Evolutionary conservation across 2,888 invertebrate genomes (phyloP).

Genomic region (Eumerus sabulonum): DNA sequence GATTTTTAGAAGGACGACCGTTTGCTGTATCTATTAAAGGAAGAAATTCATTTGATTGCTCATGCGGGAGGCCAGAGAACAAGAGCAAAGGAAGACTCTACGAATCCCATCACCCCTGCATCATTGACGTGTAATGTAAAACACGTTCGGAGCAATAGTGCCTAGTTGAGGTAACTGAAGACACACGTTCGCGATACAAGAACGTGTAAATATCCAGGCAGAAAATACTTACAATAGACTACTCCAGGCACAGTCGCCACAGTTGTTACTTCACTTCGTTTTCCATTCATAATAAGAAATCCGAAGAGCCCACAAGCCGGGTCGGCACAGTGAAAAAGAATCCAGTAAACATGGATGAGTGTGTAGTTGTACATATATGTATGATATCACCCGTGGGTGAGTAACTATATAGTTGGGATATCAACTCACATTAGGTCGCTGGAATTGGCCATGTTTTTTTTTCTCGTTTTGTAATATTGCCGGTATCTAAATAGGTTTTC

Average conservation of each 20-base stretch:
- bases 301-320: neutral
- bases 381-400: neutral
- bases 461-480: conserved; percentile 55
- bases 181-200: conserved; percentile 49
- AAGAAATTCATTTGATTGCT: conserved; percentile 16
- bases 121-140: conserved; percentile 52
- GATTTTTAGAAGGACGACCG: no score
- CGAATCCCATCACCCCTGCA: neutral
- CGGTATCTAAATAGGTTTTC: conserved; percentile 57
- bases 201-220: conserved; percentile 52
- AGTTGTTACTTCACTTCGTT: conserved; percentile 10
- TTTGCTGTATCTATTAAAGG: neutral
- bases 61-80: conserved; percentile 5
- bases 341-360: neutral
- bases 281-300: conserved; percentile 46
- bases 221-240: conserved; percentile 11
- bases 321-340: conserved; percentile 18
- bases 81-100: neutral
- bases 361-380: no score
- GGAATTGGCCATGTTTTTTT: conserved; percentile 36
- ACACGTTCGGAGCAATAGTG: conserved; percentile 64
- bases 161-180: conserved; percentile 36
- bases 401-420: conserved; percentile 38
- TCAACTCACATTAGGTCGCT: conserved; percentile 20
- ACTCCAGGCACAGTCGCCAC: neutral